Conservation (phyloP, 2,888 invertebrate species). For the Esperia sulphurella region DNA sequence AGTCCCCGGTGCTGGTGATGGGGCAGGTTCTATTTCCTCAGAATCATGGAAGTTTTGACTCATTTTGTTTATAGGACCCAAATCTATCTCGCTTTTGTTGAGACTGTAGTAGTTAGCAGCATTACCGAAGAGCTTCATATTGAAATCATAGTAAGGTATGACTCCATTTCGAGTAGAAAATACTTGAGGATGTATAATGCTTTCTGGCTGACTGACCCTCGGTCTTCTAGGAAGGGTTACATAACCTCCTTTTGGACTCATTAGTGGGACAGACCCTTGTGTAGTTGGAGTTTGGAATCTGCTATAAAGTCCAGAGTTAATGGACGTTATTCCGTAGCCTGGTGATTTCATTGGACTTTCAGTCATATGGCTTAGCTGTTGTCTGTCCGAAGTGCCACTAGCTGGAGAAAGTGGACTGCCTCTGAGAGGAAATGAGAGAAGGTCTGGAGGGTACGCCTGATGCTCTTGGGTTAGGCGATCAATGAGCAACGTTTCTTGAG, state of each 20-base stretch:
- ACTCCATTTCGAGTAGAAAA: slow-evolving; percentile 68
- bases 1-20: slow-evolving; percentile 74
- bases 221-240: slow-evolving; percentile 92
- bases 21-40: slow-evolving; percentile 70
- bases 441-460: slow-evolving; percentile 88
- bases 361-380: slow-evolving; percentile 17
- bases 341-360: slow-evolving; percentile 66
- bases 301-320: slow-evolving; percentile 48
- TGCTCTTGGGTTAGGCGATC: slow-evolving; percentile 68
- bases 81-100: slow-evolving; percentile 83
- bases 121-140: slow-evolving; percentile 89
- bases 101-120: slow-evolving; percentile 88
- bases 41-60: slow-evolving; percentile 66
- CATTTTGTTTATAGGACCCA: slow-evolving; percentile 76
- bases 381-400: slow-evolving; percentile 33
- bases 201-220: slow-evolving; percentile 82
- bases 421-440: slow-evolving; percentile 86
- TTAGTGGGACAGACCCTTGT: slow-evolving; percentile 74
- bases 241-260: slow-evolving; percentile 87
- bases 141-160: slow-evolving; percentile 85
- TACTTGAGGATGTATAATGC: slow-evolving; percentile 50
- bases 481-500: slow-evolving; percentile 69
- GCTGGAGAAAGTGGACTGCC: slow-evolving; percentile 73
- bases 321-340: slow-evolving; percentile 46
- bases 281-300: slow-evolving; percentile 83